Percentiles rank a stretch among this genome's conserved stretches.
These are phyloP conservation scores for Prunella himalayana DNA, from an alignment of 2,113 vertebrate species.

Conservation along the genomic window DNA sequence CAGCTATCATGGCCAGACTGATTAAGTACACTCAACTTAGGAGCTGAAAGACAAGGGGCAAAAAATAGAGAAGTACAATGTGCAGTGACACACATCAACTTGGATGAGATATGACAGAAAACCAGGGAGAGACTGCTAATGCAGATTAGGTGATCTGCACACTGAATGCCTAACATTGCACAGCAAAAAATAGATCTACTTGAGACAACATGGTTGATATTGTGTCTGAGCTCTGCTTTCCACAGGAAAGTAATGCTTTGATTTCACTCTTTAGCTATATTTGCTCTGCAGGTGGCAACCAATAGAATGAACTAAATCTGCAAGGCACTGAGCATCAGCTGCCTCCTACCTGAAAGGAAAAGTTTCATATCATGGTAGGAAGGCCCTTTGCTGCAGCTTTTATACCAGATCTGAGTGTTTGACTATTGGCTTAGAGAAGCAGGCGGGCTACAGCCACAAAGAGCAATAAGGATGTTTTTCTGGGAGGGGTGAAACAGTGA, in stretches of 20 bases:
- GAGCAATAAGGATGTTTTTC: neutral
- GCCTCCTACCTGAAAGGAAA: neutral
- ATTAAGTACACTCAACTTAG: neutral
- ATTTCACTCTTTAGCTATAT: neutral
- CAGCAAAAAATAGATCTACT: neutral
- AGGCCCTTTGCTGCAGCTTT: neutral
- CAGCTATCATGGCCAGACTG: neutral
- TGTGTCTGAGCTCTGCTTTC: neutral
- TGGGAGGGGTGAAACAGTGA: neutral
- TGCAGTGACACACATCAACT: neutral
- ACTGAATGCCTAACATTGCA: neutral
- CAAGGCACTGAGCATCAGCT: neutral
- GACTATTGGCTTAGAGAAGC: neutral
- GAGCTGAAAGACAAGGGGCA: neutral
- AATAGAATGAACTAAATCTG: neutral
- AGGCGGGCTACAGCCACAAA: neutral
- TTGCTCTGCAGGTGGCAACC: neutral
- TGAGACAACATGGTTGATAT: neutral
- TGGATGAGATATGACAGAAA: neutral
- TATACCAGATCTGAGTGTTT: neutral
- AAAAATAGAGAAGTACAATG: neutral
- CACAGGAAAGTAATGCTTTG: neutral
- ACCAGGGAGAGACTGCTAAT: neutral
- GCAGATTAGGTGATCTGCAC: neutral
- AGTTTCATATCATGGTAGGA: neutral